These are phyloP conservation scores for Drosophila elegans DNA, from an alignment of 1,140 invertebrate genomes.

Conservation along the genomic window DNA sequence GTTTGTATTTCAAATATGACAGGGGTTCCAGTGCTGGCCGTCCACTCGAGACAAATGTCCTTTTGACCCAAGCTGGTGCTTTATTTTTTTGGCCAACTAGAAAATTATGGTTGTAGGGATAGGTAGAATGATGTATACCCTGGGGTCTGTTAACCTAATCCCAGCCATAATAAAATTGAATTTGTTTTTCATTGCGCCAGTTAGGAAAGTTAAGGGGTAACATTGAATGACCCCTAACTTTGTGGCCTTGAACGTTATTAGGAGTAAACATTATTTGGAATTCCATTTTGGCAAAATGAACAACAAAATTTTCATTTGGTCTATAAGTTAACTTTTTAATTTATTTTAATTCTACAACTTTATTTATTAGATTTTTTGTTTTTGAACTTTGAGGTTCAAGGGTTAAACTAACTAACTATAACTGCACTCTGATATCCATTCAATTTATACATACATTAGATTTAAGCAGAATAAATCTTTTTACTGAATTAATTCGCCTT, in stretches of 20 bases:
- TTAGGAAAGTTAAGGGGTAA: slow-evolving; percentile 10
- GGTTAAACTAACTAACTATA: no score
- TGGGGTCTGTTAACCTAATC: slow-evolving; percentile 26
- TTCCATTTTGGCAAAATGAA: not conserved
- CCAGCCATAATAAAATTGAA: slow-evolving; percentile 33
- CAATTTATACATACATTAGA: not conserved
- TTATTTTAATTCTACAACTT: not conserved
- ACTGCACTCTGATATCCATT: no score
- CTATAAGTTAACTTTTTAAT: not conserved
- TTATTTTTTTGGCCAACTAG: slow-evolving; percentile 27
- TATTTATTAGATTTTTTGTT: no score
- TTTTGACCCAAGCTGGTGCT: slow-evolving; percentile 17
- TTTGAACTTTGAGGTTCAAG: no score
- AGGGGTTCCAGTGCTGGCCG: slow-evolving; percentile 3
- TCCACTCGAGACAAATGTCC: slow-evolving; percentile 58
- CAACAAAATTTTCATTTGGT: not conserved
- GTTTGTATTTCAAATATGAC: slow-evolving; percentile 74
- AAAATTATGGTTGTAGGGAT: slow-evolving; percentile 20
- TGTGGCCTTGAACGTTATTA: not conserved
- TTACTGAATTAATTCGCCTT: not conserved
- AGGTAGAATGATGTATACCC: slow-evolving; percentile 33
- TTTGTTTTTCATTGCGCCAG: slow-evolving; percentile 1
- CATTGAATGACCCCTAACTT: slow-evolving; percentile 5
- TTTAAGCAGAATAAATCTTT: no score
- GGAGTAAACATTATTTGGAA: not conserved